phyloP scores from a whole-genome alignment of 2,113 vertebrate species.

The Sapajus apella region DNA sequence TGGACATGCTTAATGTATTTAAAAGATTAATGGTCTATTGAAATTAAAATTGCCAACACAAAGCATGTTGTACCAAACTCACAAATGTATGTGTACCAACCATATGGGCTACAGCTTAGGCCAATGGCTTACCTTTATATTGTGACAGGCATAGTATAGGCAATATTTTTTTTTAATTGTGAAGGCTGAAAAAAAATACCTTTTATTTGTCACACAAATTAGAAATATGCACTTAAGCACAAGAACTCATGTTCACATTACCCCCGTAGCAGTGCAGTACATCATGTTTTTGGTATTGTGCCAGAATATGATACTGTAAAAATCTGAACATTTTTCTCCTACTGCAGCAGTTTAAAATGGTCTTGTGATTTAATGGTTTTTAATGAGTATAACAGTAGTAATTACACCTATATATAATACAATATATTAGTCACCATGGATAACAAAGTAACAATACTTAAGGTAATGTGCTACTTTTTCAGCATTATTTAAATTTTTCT shows the following conservation, averaged over 20 bases:
- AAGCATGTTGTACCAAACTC: slow-evolving; percentile 10
- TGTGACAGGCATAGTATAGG: not conserved
- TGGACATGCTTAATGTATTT: slow-evolving; percentile 75
- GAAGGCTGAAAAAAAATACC: not conserved
- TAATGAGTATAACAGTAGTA: slow-evolving; percentile 61
- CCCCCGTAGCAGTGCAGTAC: not conserved
- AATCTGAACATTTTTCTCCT: slow-evolving; percentile 64
- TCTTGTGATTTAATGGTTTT: slow-evolving; percentile 62
- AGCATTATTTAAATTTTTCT: not conserved
- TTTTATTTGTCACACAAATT: slow-evolving; percentile 46
- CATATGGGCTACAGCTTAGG: not conserved
- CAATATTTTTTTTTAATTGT: not conserved
- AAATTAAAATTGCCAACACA: slow-evolving; percentile 72
- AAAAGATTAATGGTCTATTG: slow-evolving; percentile 76
- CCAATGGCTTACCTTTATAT: not conserved
- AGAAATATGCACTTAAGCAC: not conserved
- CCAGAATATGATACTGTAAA: slow-evolving; percentile 27
- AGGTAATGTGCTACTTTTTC: slow-evolving; percentile 58
- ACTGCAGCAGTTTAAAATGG: slow-evolving; percentile 66
- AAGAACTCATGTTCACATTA: slow-evolving; percentile 11
- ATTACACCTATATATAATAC: slow-evolving; percentile 57
- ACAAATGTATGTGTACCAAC: not conserved
- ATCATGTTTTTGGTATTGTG: slow-evolving; percentile 26
- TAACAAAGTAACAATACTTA: slow-evolving; percentile 50
- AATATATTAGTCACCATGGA: slow-evolving; percentile 55